phyloP scores from a whole-genome alignment of 2,797 vertebrate species.

The Acanthurus leucopareius region DNA sequence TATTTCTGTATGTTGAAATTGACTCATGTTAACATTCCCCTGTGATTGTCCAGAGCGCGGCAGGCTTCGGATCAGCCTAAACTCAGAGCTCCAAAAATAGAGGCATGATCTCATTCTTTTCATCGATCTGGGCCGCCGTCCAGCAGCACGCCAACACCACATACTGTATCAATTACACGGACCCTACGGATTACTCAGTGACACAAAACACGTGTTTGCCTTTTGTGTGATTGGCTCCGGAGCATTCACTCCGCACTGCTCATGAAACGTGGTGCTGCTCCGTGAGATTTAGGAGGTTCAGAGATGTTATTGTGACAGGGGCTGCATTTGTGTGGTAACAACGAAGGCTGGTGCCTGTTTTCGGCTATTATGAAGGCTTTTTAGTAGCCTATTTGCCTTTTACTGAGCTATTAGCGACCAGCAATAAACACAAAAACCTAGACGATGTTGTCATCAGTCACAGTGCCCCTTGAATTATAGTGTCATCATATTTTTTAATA shows the following conservation, averaged over 20 bases:
- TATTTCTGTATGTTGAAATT: conserved; percentile 26
- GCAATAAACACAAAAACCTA: conserved; percentile 20
- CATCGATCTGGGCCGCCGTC: conserved; percentile 67
- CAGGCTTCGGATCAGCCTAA: conserved; percentile 49
- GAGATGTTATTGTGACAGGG: conserved; percentile 31
- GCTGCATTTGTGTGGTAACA: conserved; percentile 21
- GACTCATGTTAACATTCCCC: conserved; percentile 49
- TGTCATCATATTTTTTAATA: neutral
- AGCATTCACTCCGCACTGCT: conserved; percentile 36
- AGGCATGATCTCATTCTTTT: conserved; percentile 67
- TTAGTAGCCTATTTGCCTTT: neutral
- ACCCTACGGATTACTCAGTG: conserved; percentile 63
- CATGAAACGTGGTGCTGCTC: neutral
- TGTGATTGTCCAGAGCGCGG: conserved; percentile 32
- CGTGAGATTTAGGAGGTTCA: conserved; percentile 23
- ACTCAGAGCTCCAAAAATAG: conserved; percentile 66
- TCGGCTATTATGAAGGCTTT: conserved; percentile 11
- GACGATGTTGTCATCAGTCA: conserved; percentile 2
- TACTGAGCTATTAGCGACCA: conserved; percentile 11
- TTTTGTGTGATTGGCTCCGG: conserved; percentile 36
- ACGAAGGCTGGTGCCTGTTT: conserved; percentile 17
- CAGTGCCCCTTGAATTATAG: neutral
- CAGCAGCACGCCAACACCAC: conserved; percentile 61
- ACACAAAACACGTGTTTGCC: conserved; percentile 75
- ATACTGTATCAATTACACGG: conserved; percentile 75